Evolutionary conservation across 1,140 invertebrate species (phyloP).

Genomic region (Leptinotarsa defecta): DNA sequence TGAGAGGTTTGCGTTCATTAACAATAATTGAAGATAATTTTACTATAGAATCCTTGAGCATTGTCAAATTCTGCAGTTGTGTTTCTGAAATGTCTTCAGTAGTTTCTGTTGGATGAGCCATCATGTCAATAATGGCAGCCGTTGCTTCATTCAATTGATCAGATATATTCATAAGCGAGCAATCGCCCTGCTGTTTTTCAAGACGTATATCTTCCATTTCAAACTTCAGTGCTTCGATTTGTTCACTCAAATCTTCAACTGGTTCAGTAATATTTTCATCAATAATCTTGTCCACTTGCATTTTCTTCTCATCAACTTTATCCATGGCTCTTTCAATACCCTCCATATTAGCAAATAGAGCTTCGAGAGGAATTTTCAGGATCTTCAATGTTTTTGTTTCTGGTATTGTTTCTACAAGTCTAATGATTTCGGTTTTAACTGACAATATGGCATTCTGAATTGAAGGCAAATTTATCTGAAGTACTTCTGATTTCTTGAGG

Average conservation of each 20-base stretch:
- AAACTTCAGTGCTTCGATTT: constrained; percentile 30
- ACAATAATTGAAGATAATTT: background rate
- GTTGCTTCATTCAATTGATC: background rate
- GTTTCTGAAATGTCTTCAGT: background rate
- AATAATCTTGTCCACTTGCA: background rate
- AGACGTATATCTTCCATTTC: constrained; percentile 2
- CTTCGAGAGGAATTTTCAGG: background rate
- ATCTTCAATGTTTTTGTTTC: constrained; percentile 7
- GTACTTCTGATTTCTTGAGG: constrained; percentile 28
- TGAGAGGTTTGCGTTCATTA: background rate
- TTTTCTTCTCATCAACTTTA: background rate
- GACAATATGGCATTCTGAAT: constrained; percentile 17
- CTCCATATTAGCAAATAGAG: background rate
- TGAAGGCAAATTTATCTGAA: constrained; percentile 19
- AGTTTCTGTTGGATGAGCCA: too few relatives aligned
- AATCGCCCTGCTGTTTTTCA: constrained; percentile 8
- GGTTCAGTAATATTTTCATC: background rate
- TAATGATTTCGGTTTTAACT: constrained; percentile 21
- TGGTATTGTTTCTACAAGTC: background rate
- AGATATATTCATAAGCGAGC: background rate
- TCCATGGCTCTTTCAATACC: background rate
- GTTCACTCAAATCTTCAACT: constrained; percentile 12
- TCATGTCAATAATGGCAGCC: too few relatives aligned
- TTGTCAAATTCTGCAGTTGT: background rate
- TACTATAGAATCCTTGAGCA: background rate